A percentile compares a stretch with the other conserved stretches of the same genome.
Conservation (phyloP, 2,113 vertebrate genomes). For the Chloropsis cyanopogon region DNA sequence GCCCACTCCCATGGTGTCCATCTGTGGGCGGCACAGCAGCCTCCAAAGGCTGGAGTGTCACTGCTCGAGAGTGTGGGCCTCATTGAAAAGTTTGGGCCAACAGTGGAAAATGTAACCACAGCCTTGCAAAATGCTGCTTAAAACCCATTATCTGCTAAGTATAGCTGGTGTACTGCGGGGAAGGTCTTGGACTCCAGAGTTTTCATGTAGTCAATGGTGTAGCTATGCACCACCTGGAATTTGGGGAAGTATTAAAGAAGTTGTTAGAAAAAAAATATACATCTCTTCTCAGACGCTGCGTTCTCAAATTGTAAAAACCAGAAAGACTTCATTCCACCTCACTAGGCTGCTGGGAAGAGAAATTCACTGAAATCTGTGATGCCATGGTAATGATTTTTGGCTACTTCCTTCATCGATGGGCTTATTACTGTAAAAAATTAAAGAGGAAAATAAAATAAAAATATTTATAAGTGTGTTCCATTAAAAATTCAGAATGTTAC, state of each 20-base stretch:
- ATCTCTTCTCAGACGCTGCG: not conserved
- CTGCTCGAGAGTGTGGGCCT: not conserved
- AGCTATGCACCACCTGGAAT: not conserved
- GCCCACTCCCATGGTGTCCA: not conserved
- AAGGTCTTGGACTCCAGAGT: not conserved
- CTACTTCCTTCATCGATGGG: not conserved
- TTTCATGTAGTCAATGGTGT: not conserved
- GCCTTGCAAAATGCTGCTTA: not conserved
- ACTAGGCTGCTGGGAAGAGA: not conserved
- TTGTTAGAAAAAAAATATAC: not conserved
- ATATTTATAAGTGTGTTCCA: not conserved
- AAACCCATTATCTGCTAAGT: not conserved
- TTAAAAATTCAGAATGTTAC: not conserved
- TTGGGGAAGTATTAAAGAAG: not conserved
- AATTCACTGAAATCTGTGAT: not conserved
- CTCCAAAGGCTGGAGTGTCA: fast-evolving
- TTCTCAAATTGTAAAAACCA: not conserved
- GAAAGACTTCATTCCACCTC: not conserved
- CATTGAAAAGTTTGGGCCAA: not conserved
- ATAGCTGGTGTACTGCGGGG: not conserved
- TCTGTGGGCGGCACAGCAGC: not conserved
- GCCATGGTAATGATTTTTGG: not conserved
- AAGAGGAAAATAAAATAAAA: not conserved
- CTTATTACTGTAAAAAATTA: not conserved
- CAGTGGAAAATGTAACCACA: not conserved